Percentiles rank a stretch among this genome's conserved stretches.
phyloP scores from a whole-genome alignment of 2,113 vertebrate species.

The Hyperoodon ampullatus region DNA sequence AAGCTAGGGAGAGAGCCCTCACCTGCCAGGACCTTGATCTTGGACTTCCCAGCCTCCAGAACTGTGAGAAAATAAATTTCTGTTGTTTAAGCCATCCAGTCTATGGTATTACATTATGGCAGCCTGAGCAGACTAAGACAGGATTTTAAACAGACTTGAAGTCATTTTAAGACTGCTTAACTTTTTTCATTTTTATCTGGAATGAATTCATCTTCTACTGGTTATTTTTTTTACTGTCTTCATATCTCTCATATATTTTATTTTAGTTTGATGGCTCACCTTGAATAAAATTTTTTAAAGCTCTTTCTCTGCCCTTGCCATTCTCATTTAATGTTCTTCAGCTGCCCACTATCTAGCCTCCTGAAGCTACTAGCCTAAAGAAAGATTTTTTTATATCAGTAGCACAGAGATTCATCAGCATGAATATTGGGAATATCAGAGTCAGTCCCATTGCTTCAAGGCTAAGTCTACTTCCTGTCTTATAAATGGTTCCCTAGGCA shows the following conservation, averaged over 20 bases:
- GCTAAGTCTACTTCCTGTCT: neutral
- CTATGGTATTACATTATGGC: neutral
- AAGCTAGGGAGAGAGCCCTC: neutral
- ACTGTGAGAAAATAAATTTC: no score
- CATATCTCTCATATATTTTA: neutral
- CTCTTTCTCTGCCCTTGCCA: neutral
- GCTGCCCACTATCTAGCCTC: no score
- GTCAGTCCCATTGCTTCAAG: neutral
- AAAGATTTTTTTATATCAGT: neutral
- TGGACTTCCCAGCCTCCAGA: neutral
- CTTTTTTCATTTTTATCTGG: neutral
- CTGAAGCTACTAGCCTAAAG: neutral
- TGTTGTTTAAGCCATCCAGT: neutral
- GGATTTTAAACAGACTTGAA: neutral
- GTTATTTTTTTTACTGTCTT: neutral
- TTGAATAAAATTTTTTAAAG: neutral
- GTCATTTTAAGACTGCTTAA: neutral
- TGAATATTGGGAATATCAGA: neutral
- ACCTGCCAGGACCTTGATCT: neutral
- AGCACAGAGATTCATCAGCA: neutral
- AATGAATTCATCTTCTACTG: neutral
- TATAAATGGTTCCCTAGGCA: neutral
- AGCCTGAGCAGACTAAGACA: neutral
- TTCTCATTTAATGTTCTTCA: neutral
- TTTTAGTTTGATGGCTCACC: neutral